These are phyloP conservation scores for Limnephilus marmoratus DNA, from an alignment of 2,888 invertebrate species.

Conservation along the genomic window DNA sequence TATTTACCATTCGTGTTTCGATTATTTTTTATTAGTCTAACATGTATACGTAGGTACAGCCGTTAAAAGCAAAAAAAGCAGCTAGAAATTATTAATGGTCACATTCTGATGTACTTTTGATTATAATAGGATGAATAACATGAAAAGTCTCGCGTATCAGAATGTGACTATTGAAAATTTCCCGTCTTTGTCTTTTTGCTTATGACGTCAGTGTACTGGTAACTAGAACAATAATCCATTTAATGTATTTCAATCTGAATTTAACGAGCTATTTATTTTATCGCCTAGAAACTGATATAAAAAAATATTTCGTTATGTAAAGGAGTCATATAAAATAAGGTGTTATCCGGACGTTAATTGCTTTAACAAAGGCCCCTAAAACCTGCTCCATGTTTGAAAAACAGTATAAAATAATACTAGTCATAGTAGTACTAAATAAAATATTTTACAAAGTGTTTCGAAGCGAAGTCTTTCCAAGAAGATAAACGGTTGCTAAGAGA, in stretches of 20 bases:
- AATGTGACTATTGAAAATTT: too few species aligned
- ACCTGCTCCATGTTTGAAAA: neutral
- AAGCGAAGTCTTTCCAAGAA: neutral
- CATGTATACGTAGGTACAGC: too few species aligned
- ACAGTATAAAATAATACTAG: neutral
- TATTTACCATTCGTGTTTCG: too few species aligned
- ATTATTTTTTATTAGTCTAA: too few species aligned
- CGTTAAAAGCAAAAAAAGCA: too few species aligned
- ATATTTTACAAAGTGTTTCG: neutral
- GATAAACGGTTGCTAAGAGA: neutral
- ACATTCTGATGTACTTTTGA: too few species aligned
- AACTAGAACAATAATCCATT: neutral
- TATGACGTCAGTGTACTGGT: neutral
- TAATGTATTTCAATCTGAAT: neutral
- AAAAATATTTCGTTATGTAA: neutral
- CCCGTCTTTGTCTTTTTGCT: too few species aligned
- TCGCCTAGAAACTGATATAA: neutral
- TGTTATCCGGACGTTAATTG: neutral
- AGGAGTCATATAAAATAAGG: neutral
- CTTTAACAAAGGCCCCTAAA: neutral
- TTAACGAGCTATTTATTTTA: neutral
- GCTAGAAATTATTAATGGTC: too few species aligned
- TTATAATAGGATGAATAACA: too few species aligned
- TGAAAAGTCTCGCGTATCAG: too few species aligned
- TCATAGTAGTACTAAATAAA: too few species aligned